These are phyloP conservation scores for Passer domesticus DNA, from an alignment of 2,113 vertebrate genomes.

Conservation along the genomic window DNA sequence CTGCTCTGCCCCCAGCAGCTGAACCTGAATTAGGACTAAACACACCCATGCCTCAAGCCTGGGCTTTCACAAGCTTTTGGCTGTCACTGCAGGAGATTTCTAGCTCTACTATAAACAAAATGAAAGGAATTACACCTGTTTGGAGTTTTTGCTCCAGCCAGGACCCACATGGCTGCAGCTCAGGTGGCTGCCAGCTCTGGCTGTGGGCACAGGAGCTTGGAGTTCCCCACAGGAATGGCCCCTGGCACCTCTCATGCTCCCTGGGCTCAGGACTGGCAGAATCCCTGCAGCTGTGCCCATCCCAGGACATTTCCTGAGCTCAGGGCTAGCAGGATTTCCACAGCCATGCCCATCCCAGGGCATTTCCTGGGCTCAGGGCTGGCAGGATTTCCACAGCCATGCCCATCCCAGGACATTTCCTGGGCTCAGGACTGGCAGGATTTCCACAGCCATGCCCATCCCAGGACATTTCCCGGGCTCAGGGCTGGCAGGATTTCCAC, in stretches of 20 bases:
- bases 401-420: background rate
- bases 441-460: no score
- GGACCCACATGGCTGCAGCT: rapidly evolving
- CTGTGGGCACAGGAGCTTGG: background rate
- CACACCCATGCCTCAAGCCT: background rate
- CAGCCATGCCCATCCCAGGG: no score
- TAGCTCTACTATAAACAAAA: background rate
- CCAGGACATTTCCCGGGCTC: no score
- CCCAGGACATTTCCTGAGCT: background rate
- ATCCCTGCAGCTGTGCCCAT: rapidly evolving
- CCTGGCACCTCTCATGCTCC: rapidly evolving
- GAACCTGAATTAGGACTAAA: background rate
- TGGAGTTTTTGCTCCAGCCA: background rate
- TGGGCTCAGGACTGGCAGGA: no score
- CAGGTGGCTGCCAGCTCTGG: rapidly evolving
- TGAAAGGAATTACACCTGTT: rapidly evolving
- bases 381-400: background rate
- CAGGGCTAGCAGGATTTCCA: no score
- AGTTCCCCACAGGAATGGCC: background rate
- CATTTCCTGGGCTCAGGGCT: background rate
- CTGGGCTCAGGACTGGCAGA: background rate
- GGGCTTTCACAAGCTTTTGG: background rate
- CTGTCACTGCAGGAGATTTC: background rate
- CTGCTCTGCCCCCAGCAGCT: background rate
- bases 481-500: background rate